Evolutionary conservation across 2,888 invertebrate species (phyloP), one percentile per base, ranked within the genome.

Genomic region (Neoscelio sp.): DNA sequence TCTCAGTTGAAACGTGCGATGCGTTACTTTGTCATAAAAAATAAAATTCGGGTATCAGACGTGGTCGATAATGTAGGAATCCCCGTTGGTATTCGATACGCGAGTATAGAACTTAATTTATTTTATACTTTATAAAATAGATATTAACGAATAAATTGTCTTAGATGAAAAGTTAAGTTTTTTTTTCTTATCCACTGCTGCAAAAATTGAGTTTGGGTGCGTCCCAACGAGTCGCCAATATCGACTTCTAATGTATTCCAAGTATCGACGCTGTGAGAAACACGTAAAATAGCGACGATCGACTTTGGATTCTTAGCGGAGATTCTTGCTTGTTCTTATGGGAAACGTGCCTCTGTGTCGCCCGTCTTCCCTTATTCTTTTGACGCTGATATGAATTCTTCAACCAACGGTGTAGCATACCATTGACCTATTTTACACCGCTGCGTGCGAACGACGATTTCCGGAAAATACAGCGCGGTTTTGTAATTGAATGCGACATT

Each of bases 251-350:
- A 56, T 54, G 35, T 67, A 67, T 75, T 67, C 67, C 35, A 38
- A 17, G 46, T 58, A 65, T 74, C 56, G 50, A 46, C 60, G 26
- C 56, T 60, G 60, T 44, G 75, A 68, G 60, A 68, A 75, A 75
- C 67, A 75, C 67, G 67, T 75, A 75, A 76, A 76, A 62, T 68
- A 62, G 50, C 42, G 46, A 40, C 54, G 58, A 77, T 77, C 76
- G 70, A 77, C 70, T 77, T 77, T 70, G 56, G 70, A 77, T 77
- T 77, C 64, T 77, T 77, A 42, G 64, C 56, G 46, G 50, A 64
- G 70, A 77, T 70, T 77, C 56, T 56, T 26, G n/a, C 52, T 56
- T 64, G 60, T 70, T 64, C 62, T 64, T 70, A 64, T 48, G 68
- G 70, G 56, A 44, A 35, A 64, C 76, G 64, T 64, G 68, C 38